Evolutionary conservation across 2,888 invertebrate genomes (phyloP), one percentile per base, ranked within the genome.

Genomic region (Periphyllus acericola): DNA sequence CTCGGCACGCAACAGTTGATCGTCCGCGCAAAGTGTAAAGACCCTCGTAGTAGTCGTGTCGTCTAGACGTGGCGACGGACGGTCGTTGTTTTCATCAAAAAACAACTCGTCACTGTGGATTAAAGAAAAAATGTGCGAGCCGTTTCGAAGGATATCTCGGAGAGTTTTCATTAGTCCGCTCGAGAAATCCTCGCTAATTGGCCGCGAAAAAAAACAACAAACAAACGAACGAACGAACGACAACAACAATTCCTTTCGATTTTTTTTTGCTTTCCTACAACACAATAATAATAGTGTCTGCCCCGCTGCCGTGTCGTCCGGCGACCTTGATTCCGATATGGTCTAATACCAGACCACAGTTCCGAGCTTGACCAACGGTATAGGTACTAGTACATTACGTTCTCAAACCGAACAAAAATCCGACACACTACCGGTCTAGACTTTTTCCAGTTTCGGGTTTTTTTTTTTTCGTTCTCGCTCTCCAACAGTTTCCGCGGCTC

Each of bases 321-420:
- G 40, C 60, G 75, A 72, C 83, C 83, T 83, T 75, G 75, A 75
- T 83, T 34, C 74, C 75, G 60, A 83, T 74, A 83, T 60, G 74
- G 74, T 83, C 74, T 55, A 72, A 83, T 55, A 36, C 40, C 74
- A 83, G 83, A 83, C 83, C n/a, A n/a, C n/a, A n/a, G 29, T 29
- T 71, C n/a, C 83, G 83, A 75, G 21, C 71, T 46, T n/a, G 46
- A 81, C 68, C 81, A 81, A 68, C 81, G 81, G 81, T 81, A 71
- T 80, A 66, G 60, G 60, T 80, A n/a, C n/a, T n/a, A n/a, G n/a
- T 80, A 80, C 80, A 52, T 9, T 19, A 29, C 60, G 60, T 66
- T 66, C 60, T 60, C 19, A 79, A 79, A 80, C 29, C n/a, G 81
- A 81, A 81, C 71, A 71, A 68, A 68, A 40, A 81, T 29, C 29